Evolutionary conservation across 2,888 invertebrate species (phyloP).

Genomic region (Stomorhina lunata): DNA sequence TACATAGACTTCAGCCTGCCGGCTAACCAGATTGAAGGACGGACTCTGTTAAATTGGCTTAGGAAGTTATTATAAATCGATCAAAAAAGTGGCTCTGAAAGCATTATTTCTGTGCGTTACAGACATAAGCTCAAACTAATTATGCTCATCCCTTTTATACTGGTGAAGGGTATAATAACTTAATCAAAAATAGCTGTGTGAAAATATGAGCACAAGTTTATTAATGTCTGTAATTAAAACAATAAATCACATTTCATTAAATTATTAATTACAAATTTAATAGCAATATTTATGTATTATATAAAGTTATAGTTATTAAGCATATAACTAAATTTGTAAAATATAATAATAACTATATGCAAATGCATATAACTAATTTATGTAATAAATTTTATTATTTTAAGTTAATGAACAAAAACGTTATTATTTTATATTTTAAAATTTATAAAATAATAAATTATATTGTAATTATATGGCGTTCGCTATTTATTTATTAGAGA

Average conservation of each 20-base stretch:
- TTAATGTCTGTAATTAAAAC: constrained; percentile 4
- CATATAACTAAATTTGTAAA: not conserved
- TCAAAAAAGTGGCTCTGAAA: no score
- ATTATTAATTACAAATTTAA: constrained; percentile 10
- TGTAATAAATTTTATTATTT: not conserved
- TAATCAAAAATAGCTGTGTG: not conserved
- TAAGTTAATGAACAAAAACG: not conserved
- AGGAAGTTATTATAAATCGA: no score
- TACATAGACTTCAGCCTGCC: no score
- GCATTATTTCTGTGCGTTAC: no score
- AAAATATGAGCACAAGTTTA: not conserved
- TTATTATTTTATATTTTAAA: not conserved
- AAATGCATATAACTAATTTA: not conserved
- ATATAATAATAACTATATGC: not conserved
- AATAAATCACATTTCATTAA: constrained; percentile 7
- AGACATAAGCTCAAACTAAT: no score
- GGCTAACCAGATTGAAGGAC: no score
- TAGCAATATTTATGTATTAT: no score
- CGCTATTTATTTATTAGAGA: not conserved
- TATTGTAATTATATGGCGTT: not conserved
- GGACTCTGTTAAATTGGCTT: no score
- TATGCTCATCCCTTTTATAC: no score
- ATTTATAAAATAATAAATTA: not conserved
- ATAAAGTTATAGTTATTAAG: no score
- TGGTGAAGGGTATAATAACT: no score